Conservation (phyloP, 2,888 invertebrate species). For the Lacanobia oleracea region DNA sequence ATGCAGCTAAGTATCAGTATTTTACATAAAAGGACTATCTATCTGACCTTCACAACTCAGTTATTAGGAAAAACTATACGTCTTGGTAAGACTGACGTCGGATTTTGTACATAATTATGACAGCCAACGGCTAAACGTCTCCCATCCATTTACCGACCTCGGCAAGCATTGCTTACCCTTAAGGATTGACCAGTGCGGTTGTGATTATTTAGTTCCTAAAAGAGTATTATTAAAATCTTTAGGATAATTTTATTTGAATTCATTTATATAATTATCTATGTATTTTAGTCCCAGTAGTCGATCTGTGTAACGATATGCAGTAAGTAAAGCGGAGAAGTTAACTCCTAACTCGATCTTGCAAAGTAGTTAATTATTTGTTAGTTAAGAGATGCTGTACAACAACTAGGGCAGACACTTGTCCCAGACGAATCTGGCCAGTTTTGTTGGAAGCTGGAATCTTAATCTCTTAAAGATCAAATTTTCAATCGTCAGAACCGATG, state of each 20-base stretch:
- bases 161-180: no score
- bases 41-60: no score
- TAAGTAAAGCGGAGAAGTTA: conserved; percentile 18
- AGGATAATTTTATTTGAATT: not conserved
- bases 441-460: not conserved
- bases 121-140: no score
- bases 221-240: not conserved
- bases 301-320: not conserved
- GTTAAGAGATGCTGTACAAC: conserved; percentile 2
- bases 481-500: conserved; percentile 1
- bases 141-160: no score
- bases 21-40: no score
- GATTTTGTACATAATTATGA: no score
- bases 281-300: not conserved
- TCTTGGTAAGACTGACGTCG: no score
- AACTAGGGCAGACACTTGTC: conserved; percentile 17
- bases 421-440: not conserved
- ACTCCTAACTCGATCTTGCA: conserved; percentile 29
- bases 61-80: no score
- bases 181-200: no score
- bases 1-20: no score
- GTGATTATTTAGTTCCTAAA: not conserved
- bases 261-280: not conserved
- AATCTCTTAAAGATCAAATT: not conserved
- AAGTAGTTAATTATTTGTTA: conserved; percentile 42